Evolutionary conservation across 2,888 invertebrate species (phyloP).

Genomic region (Pseudococcus longispinus): DNA sequence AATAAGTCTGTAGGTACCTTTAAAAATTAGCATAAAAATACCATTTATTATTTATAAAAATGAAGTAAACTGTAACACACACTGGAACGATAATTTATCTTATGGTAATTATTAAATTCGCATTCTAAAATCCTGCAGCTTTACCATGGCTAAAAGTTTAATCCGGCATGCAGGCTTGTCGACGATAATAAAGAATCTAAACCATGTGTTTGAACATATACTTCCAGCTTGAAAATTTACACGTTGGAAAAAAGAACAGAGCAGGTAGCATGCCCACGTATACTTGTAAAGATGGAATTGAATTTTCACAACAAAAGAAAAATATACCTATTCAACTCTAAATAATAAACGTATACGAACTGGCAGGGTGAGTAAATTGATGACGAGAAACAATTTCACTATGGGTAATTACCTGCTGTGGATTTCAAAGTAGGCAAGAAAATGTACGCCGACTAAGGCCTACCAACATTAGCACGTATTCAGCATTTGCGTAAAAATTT

Average conservation of each 20-base stretch:
- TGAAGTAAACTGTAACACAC: slow-evolving; percentile 1
- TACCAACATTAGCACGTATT: not conserved
- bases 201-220: not conserved
- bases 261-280: not conserved
- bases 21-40: slow-evolving; percentile 32
- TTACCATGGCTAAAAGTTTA: not conserved
- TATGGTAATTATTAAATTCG: slow-evolving; percentile 31
- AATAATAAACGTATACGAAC: not conserved
- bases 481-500: not conserved
- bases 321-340: not conserved
- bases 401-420: not conserved
- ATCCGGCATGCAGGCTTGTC: not conserved
- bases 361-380: not conserved
- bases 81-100: slow-evolving; percentile 29
- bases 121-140: slow-evolving; percentile 7
- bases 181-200: slow-evolving; percentile 4
- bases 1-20: slow-evolving; percentile 18
- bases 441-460: not conserved
- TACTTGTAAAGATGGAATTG: not conserved
- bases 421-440: not conserved
- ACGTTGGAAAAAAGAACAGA: not conserved
- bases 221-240: not conserved
- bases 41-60: slow-evolving; percentile 30
- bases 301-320: not conserved
- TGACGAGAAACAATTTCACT: not conserved